Conservation (phyloP, 2,888 invertebrate species). For the Eristalis pertinax region DNA sequence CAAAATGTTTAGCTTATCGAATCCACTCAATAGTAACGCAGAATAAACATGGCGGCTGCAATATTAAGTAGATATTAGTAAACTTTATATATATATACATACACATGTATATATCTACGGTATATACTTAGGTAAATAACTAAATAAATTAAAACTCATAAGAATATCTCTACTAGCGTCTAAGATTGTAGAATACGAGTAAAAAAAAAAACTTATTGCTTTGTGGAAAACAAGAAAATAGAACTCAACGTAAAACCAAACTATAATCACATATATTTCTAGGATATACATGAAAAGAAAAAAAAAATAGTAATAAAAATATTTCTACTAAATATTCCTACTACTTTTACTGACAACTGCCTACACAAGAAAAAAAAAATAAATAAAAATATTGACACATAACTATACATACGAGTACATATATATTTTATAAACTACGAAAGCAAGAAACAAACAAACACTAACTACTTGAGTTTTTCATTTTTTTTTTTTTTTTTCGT, state of each 20-base stretch:
- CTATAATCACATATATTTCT: conserved; percentile 41
- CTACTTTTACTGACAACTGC: conserved; percentile 70
- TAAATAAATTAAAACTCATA: conserved; percentile 57
- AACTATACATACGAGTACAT: not conserved
- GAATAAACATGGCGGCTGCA: conserved; percentile 36
- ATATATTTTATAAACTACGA: conserved; percentile 44
- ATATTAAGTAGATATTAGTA: conserved; percentile 33
- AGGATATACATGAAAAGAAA: conserved; percentile 7
- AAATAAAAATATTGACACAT: conserved; percentile 24
- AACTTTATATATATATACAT: conserved; percentile 53
- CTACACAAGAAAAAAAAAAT: conserved; percentile 51
- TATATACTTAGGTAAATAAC: conserved; percentile 30
- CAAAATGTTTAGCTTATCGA: not conserved
- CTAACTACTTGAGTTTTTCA: not conserved
- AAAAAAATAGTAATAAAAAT: conserved; percentile 46
- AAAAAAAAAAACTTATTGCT: conserved; percentile 41
- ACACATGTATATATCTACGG: conserved; percentile 36
- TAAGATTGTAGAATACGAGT: conserved; percentile 48
- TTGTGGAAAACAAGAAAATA: conserved; percentile 43
- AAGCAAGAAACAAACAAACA: conserved; percentile 12
- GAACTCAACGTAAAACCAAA: conserved; percentile 62
- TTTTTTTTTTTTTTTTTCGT: too few relatives aligned
- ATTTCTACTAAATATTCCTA: conserved; percentile 71
- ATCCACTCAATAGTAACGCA: conserved; percentile 27
- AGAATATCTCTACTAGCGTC: conserved; percentile 34